Percentiles rank a stretch among this genome's conserved stretches.
Conservation (phyloP, 2,113 vertebrate genomes). For the Syrrhaptes paradoxus region DNA sequence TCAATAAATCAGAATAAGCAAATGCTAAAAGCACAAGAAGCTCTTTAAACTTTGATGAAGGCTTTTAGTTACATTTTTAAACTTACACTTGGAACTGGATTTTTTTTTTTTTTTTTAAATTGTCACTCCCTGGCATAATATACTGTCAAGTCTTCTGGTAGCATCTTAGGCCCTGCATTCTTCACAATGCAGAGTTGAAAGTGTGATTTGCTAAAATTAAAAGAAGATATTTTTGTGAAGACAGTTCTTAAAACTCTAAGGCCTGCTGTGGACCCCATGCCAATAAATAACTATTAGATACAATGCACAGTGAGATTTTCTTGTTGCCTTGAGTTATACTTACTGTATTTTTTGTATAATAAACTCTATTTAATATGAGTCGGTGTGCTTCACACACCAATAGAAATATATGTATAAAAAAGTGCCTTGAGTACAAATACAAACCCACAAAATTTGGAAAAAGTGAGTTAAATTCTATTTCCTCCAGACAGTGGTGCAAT, state of each 20-base stretch:
- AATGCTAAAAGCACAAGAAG: slow-evolving; percentile 83
- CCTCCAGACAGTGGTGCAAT: neutral
- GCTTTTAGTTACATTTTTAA: slow-evolving; percentile 90
- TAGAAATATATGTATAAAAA: neutral
- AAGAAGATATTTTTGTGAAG: slow-evolving; percentile 11
- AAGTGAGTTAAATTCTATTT: neutral
- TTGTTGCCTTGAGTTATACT: neutral
- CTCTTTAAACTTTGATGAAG: slow-evolving; percentile 90
- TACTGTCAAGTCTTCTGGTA: slow-evolving; percentile 68
- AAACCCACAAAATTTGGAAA: neutral
- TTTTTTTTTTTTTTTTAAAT: slow-evolving; percentile 65
- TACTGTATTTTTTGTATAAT: slow-evolving; percentile 8
- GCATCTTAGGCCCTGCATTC: slow-evolving; percentile 42
- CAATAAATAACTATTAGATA: slow-evolving; percentile 45
- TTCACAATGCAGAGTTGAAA: slow-evolving; percentile 47
- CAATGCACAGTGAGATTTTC: neutral
- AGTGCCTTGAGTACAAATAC: neutral
- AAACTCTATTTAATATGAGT: neutral
- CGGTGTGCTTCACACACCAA: neutral
- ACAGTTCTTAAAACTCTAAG: neutral
- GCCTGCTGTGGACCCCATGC: neutral
- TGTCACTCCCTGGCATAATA: slow-evolving; percentile 76
- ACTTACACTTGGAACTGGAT: slow-evolving; percentile 79
- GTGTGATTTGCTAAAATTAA: slow-evolving; percentile 44
- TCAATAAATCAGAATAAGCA: slow-evolving; percentile 87